phyloP scores from a whole-genome alignment of 2,888 invertebrate species.

The Calameuta pallipes region DNA sequence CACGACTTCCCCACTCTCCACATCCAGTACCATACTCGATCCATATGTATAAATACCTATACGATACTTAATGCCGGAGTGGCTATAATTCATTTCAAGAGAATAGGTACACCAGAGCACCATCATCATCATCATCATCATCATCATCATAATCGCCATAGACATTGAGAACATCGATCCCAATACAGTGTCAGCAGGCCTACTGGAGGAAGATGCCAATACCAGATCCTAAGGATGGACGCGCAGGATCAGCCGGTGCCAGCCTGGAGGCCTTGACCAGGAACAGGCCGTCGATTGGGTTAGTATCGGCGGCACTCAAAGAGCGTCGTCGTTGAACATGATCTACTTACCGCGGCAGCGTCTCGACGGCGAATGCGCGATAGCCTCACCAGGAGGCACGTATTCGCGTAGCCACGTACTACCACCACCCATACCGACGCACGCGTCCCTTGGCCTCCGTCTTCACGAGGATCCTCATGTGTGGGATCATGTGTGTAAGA shows the following conservation, averaged over 20 bases:
- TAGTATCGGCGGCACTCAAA: slow-evolving; percentile 12
- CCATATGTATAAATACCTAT: not conserved
- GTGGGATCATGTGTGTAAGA: slow-evolving; percentile 13
- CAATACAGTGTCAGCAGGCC: not conserved
- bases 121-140: not conserved
- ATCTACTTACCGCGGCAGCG: slow-evolving; percentile 38
- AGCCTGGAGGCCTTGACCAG: slow-evolving; percentile 17
- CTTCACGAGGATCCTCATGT: not conserved
- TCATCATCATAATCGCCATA: not conserved
- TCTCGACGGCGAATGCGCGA: not conserved
- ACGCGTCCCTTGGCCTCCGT: slow-evolving; percentile 15
- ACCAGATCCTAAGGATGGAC: not conserved
- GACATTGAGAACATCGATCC: not conserved
- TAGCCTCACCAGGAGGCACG: not conserved
- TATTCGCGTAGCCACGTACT: slow-evolving; percentile 12
- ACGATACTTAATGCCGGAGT: not conserved
- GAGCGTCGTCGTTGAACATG: slow-evolving; percentile 23
- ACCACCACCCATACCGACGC: slow-evolving; percentile 29
- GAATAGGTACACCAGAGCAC: not conserved
- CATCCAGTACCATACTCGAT: not conserved
- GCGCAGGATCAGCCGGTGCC: not conserved
- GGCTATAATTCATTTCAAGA: not conserved
- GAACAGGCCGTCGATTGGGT: slow-evolving; percentile 39
- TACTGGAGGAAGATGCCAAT: not conserved
- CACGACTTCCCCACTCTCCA: not conserved